These are phyloP conservation scores for Aricia agestis DNA, from an alignment of 1,140 invertebrate species.

Conservation along the genomic window DNA sequence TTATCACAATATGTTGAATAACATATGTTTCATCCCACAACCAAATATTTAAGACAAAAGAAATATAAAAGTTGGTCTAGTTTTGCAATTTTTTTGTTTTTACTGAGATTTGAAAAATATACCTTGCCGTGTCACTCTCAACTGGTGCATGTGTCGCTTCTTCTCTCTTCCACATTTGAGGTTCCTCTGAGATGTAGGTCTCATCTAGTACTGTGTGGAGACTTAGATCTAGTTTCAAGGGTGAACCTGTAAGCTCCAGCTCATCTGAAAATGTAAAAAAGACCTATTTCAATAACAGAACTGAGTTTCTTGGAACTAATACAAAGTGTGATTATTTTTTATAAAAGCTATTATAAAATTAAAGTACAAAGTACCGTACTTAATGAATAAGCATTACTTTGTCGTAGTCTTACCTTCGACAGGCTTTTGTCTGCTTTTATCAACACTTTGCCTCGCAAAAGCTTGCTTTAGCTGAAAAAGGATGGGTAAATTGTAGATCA, in stretches of 20 bases:
- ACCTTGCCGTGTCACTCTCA: constrained; percentile 57
- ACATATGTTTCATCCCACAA: no score
- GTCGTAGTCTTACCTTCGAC: constrained; percentile 26
- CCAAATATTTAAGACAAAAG: no score
- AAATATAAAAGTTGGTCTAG: background rate
- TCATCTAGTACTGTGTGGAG: constrained; percentile 68
- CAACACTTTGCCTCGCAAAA: constrained; percentile 12
- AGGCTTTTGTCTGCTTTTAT: constrained; percentile 17
- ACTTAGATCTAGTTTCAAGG: constrained; percentile 69
- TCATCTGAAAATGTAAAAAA: constrained; percentile 48
- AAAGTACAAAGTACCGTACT: no score
- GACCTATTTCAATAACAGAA: background rate
- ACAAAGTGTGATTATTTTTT: background rate
- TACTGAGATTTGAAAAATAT: background rate
- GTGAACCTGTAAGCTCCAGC: constrained; percentile 70
- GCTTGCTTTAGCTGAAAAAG: constrained; percentile 35
- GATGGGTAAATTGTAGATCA: background rate
- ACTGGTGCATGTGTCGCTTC: constrained; percentile 58
- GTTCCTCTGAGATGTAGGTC: constrained; percentile 64
- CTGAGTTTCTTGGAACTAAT: background rate
- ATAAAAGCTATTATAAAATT: background rate
- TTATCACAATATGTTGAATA: no score
- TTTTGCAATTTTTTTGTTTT: background rate
- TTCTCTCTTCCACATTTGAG: constrained; percentile 66
- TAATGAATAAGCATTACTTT: background rate